These are phyloP conservation scores for Caenorhabditis briggsae DNA, from an alignment of 1,140 invertebrate species.

Conservation along the genomic window DNA sequence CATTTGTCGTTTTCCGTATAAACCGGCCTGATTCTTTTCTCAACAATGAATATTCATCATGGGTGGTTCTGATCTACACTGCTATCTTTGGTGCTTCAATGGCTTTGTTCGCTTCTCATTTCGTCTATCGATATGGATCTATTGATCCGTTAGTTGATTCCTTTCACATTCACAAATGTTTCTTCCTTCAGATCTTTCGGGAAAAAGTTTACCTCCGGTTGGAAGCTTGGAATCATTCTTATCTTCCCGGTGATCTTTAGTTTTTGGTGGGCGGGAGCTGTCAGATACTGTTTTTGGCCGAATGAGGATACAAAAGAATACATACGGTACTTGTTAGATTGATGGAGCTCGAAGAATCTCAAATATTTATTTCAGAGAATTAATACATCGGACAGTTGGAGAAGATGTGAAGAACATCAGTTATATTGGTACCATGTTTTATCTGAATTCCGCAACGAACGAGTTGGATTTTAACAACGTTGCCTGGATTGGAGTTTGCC, in stretches of 20 bases:
- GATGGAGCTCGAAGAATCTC: not conserved
- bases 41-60: not conserved
- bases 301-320: conserved; percentile 17
- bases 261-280: conserved; percentile 8
- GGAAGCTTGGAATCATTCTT: conserved; percentile 10
- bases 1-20: conserved; percentile 14
- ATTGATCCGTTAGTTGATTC: not conserved
- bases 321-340: not conserved
- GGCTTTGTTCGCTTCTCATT: conserved; percentile 16
- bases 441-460: not conserved
- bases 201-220: conserved; percentile 4
- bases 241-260: not conserved
- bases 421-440: conserved; percentile 10
- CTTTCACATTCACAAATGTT: not conserved
- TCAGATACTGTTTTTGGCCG: conserved; percentile 7
- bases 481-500: conserved; percentile 14
- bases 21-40: not conserved
- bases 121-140: conserved; percentile 8
- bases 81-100: conserved; percentile 28
- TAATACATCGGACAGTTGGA: not conserved
- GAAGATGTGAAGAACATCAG: conserved; percentile 6
- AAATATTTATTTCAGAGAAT: not conserved
- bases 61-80: not conserved
- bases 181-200: not conserved
- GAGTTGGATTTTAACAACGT: not conserved